These are phyloP conservation scores for Trissolcus brochymenae DNA, from an alignment of 2,888 invertebrate species.

Conservation along the genomic window DNA sequence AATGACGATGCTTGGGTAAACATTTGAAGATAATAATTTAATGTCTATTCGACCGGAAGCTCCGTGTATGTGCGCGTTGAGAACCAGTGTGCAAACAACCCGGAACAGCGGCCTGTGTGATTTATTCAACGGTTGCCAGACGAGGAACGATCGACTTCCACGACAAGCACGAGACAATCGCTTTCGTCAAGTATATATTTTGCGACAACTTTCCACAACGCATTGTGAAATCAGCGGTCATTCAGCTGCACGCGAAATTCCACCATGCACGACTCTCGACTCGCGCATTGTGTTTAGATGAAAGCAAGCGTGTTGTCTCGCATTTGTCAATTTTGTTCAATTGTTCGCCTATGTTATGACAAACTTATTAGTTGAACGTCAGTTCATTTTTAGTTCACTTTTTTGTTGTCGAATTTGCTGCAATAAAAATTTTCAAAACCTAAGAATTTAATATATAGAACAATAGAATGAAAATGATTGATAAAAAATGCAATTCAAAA, in stretches of 20 bases:
- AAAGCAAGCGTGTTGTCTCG: conserved; percentile 19
- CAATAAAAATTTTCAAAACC: no score
- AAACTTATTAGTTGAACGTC: no score
- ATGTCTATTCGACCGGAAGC: conserved; percentile 72
- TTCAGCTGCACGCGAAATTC: conserved; percentile 26
- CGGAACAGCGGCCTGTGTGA: conserved; percentile 48
- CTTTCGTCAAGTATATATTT: conserved; percentile 47
- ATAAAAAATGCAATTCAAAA: no score
- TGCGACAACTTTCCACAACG: conserved; percentile 30
- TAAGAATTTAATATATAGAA: no score
- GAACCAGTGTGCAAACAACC: conserved; percentile 60
- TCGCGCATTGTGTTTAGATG: conserved; percentile 29
- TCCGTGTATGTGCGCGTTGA: conserved; percentile 61
- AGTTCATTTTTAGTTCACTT: no score
- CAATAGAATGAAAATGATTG: no score
- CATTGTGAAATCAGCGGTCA: conserved; percentile 49
- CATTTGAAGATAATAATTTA: conserved; percentile 66
- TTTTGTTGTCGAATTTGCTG: no score
- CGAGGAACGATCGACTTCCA: conserved; percentile 50
- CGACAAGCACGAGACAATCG: conserved; percentile 47
- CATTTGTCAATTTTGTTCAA: conserved; percentile 30
- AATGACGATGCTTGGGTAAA: conserved; percentile 70
- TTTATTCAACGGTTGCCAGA: conserved; percentile 49
- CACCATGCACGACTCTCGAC: conserved; percentile 28
- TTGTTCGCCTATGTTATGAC: not conserved